These are phyloP conservation scores for Prosapia bicincta DNA, from an alignment of 2,888 invertebrate species.

Conservation along the genomic window DNA sequence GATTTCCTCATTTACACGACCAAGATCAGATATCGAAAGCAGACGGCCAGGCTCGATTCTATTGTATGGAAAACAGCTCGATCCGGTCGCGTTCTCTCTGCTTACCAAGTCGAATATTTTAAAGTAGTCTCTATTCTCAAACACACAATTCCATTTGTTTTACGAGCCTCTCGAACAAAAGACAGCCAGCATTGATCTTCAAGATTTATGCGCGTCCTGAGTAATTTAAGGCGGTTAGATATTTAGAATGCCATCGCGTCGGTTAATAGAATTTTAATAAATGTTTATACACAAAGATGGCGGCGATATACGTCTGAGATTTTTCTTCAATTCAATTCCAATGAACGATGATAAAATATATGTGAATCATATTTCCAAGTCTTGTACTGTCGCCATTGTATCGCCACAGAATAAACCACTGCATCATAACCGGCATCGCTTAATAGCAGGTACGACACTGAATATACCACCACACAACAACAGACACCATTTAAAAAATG, in stretches of 20 bases:
- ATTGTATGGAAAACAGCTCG: not conserved
- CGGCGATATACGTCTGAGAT: too few species aligned
- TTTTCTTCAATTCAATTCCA: too few species aligned
- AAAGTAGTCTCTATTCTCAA: not conserved
- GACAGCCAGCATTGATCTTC: not conserved
- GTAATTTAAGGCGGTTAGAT: not conserved
- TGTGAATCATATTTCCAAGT: too few species aligned
- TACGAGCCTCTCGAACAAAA: not conserved
- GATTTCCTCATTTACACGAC: not conserved
- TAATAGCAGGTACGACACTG: too few species aligned
- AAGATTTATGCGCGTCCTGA: not conserved
- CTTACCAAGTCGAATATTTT: not conserved
- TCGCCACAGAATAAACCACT: too few species aligned
- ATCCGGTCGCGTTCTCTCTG: too few species aligned
- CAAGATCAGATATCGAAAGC: not conserved
- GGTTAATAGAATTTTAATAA: not conserved
- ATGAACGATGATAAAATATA: too few species aligned
- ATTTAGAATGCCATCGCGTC: not conserved
- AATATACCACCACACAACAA: too few species aligned
- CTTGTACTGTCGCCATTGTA: too few species aligned
- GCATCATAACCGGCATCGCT: too few species aligned
- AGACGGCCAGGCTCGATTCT: not conserved
- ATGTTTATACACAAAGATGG: not conserved
- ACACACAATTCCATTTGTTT: slow-evolving; percentile 2
- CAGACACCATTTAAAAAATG: too few species aligned